These are phyloP conservation scores for Aratinga solstitialis DNA, from an alignment of 2,797 vertebrate genomes.

Conservation along the genomic window DNA sequence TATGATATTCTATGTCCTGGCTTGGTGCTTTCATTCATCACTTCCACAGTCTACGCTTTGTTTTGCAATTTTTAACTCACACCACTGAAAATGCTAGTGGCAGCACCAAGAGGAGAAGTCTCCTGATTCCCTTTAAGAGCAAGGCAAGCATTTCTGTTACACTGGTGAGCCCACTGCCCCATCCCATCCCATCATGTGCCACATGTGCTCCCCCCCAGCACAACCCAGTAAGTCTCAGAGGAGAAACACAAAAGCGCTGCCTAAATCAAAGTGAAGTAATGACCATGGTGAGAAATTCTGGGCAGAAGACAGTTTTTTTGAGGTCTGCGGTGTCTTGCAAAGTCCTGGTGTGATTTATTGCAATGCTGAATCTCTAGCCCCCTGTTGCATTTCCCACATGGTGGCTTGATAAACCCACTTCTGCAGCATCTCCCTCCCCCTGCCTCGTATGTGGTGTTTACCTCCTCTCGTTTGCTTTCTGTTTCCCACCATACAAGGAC, in stretches of 20 bases:
- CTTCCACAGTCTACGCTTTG: not conserved
- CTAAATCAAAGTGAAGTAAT: not conserved
- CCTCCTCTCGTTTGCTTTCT: not conserved
- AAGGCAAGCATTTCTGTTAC: not conserved
- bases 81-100: not conserved
- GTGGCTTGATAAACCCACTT: not conserved
- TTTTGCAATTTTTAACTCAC: not conserved
- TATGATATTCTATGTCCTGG: not conserved
- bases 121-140: not conserved
- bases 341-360: not conserved
- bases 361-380: not conserved
- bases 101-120: not conserved
- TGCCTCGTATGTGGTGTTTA: fast-evolving
- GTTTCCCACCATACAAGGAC: not conserved
- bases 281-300: not conserved
- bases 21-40: not conserved
- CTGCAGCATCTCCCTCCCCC: not conserved
- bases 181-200: not conserved
- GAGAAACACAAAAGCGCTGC: not conserved
- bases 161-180: not conserved
- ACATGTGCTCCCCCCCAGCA: not conserved
- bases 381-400: not conserved
- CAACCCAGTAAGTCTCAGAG: not conserved
- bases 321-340: not conserved
- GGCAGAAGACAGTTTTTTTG: not conserved